phyloP scores from a whole-genome alignment of 2,888 invertebrate genomes.

The Rhogogaster chlorosoma region DNA sequence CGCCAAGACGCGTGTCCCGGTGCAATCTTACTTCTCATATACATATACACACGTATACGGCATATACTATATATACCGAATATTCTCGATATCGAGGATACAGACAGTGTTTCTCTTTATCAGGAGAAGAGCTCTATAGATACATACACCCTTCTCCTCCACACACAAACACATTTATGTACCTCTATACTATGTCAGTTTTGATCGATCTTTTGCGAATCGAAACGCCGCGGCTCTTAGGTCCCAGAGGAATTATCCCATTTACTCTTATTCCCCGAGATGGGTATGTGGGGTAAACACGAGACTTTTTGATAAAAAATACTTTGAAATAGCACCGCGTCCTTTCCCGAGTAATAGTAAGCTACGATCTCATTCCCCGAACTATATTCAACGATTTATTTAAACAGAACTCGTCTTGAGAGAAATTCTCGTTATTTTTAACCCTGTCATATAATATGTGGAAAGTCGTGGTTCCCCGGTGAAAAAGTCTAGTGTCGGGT shows the following conservation, averaged over 20 bases:
- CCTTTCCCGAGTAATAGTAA: neutral
- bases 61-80: constrained; percentile 39
- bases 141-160: neutral
- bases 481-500: neutral
- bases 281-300: neutral
- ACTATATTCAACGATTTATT: neutral
- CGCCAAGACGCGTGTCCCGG: constrained; percentile 73
- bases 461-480: neutral
- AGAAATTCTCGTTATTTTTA: neutral
- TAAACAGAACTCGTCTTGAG: neutral
- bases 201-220: constrained; percentile 26
- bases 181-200: neutral
- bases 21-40: constrained; percentile 68
- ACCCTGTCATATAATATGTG: neutral
- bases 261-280: neutral
- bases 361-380: neutral
- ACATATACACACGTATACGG: neutral
- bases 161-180: neutral
- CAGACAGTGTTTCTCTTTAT: constrained; percentile 28
- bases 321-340: neutral
- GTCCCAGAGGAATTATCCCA: constrained; percentile 14
- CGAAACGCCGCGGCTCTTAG: neutral
- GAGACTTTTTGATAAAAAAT: neutral
- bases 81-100: constrained; percentile 30
- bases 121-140: neutral